Percentiles rank a stretch among this genome's conserved stretches.
Conservation (phyloP, 1,140 invertebrate species). For the Hylaeus anthracinus region DNA sequence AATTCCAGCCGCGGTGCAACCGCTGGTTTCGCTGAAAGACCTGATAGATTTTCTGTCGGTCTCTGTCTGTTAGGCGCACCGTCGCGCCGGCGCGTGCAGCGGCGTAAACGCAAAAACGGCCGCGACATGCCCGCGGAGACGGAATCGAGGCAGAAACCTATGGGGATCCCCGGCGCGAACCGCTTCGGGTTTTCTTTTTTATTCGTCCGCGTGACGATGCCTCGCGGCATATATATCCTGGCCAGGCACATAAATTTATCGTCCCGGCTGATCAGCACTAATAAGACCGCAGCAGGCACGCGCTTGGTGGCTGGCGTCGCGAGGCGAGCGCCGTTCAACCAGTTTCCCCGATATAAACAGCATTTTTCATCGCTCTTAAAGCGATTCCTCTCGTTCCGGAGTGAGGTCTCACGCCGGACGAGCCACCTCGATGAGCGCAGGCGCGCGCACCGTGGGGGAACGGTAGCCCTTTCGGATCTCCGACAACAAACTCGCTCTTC, state of each 20-base stretch:
- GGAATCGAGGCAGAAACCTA: constrained; percentile 40
- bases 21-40: constrained; percentile 55
- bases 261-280: constrained; percentile 58
- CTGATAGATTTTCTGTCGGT: constrained; percentile 64
- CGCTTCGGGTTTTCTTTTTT: constrained; percentile 33
- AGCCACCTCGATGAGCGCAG: constrained; percentile 20
- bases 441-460: neutral
- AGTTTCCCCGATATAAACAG: constrained; percentile 60
- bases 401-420: constrained; percentile 15
- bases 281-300: constrained; percentile 60
- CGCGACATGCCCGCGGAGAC: constrained; percentile 26
- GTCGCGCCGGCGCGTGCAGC: constrained; percentile 43
- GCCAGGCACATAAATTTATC: constrained; percentile 60
- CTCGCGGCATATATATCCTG: constrained; percentile 41
- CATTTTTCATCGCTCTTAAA: constrained; percentile 52
- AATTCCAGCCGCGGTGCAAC: constrained; percentile 42
- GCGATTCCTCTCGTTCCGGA: constrained; percentile 52
- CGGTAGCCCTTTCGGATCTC: constrained; percentile 52
- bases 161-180: constrained; percentile 37
- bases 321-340: constrained; percentile 29
- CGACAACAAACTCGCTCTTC: constrained; percentile 60
- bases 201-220: neutral
- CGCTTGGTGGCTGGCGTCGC: constrained; percentile 42
- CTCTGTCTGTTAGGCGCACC: constrained; percentile 55
- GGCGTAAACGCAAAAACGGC: constrained; percentile 50